Percentiles rank a stretch among this genome's conserved stretches.
phyloP scores from a whole-genome alignment of 2,888 invertebrate species.

The Mactromeris polynyma region DNA sequence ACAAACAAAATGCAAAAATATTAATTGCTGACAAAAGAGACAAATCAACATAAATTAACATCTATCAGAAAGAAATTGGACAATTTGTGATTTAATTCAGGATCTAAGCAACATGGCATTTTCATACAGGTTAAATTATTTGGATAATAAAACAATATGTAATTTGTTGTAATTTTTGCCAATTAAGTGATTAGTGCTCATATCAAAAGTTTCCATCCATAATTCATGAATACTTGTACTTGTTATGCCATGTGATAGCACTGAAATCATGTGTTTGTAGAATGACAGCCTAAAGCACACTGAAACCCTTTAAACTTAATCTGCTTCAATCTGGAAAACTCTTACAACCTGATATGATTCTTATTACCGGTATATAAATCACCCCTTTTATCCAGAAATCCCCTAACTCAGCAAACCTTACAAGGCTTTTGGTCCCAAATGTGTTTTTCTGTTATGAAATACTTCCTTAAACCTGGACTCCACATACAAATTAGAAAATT shows the following conservation, averaged over 20 bases:
- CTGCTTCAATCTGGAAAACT: no score
- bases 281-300: no score
- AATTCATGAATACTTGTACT: neutral
- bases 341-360: no score
- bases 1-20: neutral
- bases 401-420: no score
- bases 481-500: no score
- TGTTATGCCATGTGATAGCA: neutral
- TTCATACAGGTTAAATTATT: neutral
- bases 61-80: neutral
- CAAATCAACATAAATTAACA: neutral
- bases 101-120: neutral
- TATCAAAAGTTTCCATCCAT: neutral
- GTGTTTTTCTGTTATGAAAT: no score
- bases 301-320: no score
- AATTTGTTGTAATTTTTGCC: neutral
- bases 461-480: no score
- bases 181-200: constrained; percentile 1
- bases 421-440: no score
- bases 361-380: no score
- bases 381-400: no score
- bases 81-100: neutral
- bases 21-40: neutral
- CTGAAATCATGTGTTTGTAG: neutral
- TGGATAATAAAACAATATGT: neutral